Conservation (phyloP, 2,888 invertebrate genomes). For the Protonemura montana region DNA sequence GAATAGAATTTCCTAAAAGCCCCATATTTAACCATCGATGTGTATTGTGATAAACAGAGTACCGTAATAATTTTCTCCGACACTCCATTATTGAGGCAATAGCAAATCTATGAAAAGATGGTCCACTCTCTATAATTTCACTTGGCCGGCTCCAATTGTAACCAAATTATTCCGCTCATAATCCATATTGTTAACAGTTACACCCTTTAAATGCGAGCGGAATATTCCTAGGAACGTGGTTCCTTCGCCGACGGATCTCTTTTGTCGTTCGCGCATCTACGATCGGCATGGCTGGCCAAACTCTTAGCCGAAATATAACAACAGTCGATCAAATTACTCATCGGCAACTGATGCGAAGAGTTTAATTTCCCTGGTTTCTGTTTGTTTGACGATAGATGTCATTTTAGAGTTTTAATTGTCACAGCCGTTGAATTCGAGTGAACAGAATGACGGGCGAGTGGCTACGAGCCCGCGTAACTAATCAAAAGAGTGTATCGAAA, state of each 20-base stretch:
- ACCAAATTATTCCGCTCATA: neutral
- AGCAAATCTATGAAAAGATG: neutral
- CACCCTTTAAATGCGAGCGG: neutral
- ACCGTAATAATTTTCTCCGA: neutral
- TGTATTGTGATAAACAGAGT: neutral
- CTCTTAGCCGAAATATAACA: neutral
- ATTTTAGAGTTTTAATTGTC: neutral
- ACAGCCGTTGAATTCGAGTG: neutral
- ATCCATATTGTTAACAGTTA: conserved; percentile 5
- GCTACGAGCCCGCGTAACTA: neutral
- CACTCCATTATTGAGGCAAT: neutral
- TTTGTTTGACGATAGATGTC: neutral
- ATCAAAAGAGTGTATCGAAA: neutral
- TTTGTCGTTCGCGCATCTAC: neutral
- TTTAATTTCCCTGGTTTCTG: neutral
- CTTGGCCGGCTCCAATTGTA: neutral
- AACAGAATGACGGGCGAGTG: neutral
- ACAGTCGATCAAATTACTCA: neutral
- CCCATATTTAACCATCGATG: neutral
- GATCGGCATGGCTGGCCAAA: neutral
- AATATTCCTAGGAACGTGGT: neutral
- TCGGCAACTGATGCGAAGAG: neutral
- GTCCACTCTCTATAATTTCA: conserved; percentile 1
- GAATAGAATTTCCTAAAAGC: neutral
- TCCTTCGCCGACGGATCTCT: neutral